Evolutionary conservation across 2,113 vertebrate species (phyloP), one percentile per base, ranked within the genome.

Genomic region (Istiophorus platypterus): DNA sequence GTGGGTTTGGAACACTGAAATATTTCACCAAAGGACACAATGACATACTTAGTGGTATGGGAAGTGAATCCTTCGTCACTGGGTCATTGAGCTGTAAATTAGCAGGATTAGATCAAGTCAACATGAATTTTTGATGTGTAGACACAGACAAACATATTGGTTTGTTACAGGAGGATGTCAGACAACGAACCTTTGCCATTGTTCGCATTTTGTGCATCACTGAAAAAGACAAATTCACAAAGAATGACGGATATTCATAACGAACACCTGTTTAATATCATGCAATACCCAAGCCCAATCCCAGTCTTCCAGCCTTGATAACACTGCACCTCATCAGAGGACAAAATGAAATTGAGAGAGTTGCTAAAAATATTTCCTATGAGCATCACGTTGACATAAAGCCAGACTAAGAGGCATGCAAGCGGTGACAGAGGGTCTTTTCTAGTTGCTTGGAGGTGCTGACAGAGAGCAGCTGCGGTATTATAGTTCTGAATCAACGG

Each of bases 391-490:
- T n/a, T 47, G 72, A 78, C 57, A 84, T 67, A 81, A 76, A 82
- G 81, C 51, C 76, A 47, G 69, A 78, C 57, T 66, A 58, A 77
- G 71, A 84, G 80, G 75, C 63, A 72, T 57, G 20, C n/a, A 22
- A 26, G 73, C 47, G 82, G 64, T 87, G 87, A 92, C 82, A 88
- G 86, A 86, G 80, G 64, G 37, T 69, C 81, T 90, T 85, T 81
- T 84, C 85, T 54, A 78, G 74, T 62, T 87, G 87, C 59, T 83
- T 83, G 72, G 57, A 88, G 81, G 67, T 45, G 91, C 80, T 91
- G 87, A 93, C 90, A 90, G 64, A 82, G 88, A 91, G 85, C 91
- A 92, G 92, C 90, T 92, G 90, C 76, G 83, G 68, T 57, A 82
- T 83, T 87, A 85, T 84, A 68, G 61, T 67, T 72, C 58, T 86